phyloP scores from a whole-genome alignment of 2,888 invertebrate genomes.

The Xestia c-nigrum region DNA sequence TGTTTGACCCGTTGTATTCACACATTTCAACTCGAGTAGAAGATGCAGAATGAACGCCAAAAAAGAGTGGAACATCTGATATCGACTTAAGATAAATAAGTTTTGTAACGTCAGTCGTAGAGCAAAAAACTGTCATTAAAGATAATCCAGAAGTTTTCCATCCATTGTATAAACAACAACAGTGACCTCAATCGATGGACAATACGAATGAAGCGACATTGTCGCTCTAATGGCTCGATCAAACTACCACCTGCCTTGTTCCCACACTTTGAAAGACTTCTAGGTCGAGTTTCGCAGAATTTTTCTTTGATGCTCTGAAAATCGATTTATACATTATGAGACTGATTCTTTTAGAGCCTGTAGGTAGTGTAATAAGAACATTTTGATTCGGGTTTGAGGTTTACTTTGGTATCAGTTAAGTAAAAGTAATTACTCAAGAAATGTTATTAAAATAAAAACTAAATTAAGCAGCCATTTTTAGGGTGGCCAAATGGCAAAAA shows the following conservation, averaged over 20 bases:
- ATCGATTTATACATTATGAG: not conserved
- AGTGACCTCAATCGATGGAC: slow-evolving; percentile 36
- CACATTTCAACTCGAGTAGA: not conserved
- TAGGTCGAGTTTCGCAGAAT: not conserved
- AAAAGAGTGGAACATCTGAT: not conserved
- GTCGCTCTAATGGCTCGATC: slow-evolving; percentile 6
- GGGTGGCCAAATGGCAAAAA: too few species aligned
- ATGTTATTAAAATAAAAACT: too few species aligned
- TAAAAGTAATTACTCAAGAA: not conserved
- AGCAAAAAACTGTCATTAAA: slow-evolving; percentile 9
- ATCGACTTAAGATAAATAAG: not conserved
- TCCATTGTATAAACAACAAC: not conserved
- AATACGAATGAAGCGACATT: slow-evolving; percentile 17
- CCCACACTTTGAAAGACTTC: slow-evolving; percentile 16
- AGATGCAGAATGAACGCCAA: not conserved
- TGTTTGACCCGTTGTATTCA: not conserved
- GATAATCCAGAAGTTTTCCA: slow-evolving; percentile 20
- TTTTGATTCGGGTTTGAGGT: not conserved
- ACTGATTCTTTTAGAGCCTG: not conserved
- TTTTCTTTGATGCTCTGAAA: not conserved
- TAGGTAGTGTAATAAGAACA: not conserved
- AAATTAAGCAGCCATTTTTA: too few species aligned
- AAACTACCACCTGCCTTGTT: slow-evolving; percentile 33
- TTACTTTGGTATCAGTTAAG: not conserved
- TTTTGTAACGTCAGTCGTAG: not conserved